These are phyloP conservation scores for Pterostichus madidus DNA, from an alignment of 2,888 invertebrate species.

Conservation along the genomic window DNA sequence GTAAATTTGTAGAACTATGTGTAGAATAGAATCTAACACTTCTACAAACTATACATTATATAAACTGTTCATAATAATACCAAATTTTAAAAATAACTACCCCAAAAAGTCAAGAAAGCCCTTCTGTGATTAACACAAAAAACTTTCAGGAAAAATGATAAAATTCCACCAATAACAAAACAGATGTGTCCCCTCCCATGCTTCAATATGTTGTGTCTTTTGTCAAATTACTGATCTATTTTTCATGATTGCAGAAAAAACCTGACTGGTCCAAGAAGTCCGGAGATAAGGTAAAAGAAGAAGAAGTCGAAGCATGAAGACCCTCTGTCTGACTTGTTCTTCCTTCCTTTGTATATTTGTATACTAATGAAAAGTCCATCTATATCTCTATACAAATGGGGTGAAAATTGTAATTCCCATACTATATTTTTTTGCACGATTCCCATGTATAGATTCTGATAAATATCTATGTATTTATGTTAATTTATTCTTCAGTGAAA, in stretches of 20 bases:
- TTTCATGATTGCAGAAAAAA: constrained; percentile 87
- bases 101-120: not conserved
- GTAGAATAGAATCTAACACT: not conserved
- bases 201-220: not conserved
- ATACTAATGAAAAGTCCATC: constrained; percentile 58
- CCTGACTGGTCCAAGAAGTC: constrained; percentile 97
- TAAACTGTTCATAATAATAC: too few relatives aligned
- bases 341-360: constrained; percentile 64
- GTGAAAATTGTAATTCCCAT: constrained; percentile 57
- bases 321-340: constrained; percentile 33
- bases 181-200: not conserved
- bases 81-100: not conserved
- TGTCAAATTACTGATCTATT: constrained; percentile 7
- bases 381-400: constrained; percentile 45
- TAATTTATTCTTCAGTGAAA: constrained; percentile 49
- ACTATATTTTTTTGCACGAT: constrained; percentile 61
- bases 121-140: not conserved
- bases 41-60: not conserved
- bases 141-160: not conserved
- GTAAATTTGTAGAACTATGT: constrained; percentile 8
- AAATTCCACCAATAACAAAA: constrained; percentile 13
- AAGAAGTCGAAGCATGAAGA: constrained; percentile 91
- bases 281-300: constrained; percentile 93
- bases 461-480: constrained; percentile 50
- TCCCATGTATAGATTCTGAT: constrained; percentile 43